These are phyloP conservation scores for Coluber constrictor DNA, from an alignment of 2,797 vertebrate species.

Conservation along the genomic window DNA sequence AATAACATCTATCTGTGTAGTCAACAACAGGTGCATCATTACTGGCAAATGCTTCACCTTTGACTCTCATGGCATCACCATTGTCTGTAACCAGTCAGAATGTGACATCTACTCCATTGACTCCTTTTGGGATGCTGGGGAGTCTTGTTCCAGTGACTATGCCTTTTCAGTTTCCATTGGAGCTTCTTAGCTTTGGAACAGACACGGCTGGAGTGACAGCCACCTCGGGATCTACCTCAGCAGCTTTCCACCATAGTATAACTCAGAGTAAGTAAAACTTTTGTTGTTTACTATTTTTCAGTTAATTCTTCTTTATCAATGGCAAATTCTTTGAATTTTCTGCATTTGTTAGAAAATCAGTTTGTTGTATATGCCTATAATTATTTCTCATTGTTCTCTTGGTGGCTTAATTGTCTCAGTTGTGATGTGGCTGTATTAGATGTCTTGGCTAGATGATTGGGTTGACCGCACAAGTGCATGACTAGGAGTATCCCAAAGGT, in stretches of 20 bases:
- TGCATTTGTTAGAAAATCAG: neutral
- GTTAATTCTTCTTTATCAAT: neutral
- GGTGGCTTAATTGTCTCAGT: neutral
- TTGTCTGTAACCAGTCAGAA: conserved; percentile 82
- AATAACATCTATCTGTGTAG: conserved; percentile 58
- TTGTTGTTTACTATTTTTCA: neutral
- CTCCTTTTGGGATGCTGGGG: conserved; percentile 91
- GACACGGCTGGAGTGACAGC: conserved; percentile 79
- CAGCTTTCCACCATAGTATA: conserved; percentile 85
- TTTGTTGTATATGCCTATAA: neutral
- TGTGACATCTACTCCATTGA: conserved; percentile 67
- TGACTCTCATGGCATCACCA: conserved; percentile 84
- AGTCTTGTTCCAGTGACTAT: conserved; percentile 92
- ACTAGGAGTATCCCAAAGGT: neutral
- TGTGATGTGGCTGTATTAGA: neutral
- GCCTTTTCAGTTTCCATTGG: conserved; percentile 91
- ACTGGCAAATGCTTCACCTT: conserved; percentile 81
- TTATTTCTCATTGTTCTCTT: neutral
- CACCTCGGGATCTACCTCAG: conserved; percentile 84
- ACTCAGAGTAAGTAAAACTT: conserved; percentile 86
- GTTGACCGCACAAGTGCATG: neutral
- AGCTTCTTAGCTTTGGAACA: conserved; percentile 85
- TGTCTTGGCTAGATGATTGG: neutral
- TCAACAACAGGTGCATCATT: conserved; percentile 82
- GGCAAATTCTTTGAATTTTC: neutral